Percentiles rank a stretch among this genome's conserved stretches.
Conservation (phyloP, 1,140 invertebrate genomes). For the Meloidogyne exigua region DNA sequence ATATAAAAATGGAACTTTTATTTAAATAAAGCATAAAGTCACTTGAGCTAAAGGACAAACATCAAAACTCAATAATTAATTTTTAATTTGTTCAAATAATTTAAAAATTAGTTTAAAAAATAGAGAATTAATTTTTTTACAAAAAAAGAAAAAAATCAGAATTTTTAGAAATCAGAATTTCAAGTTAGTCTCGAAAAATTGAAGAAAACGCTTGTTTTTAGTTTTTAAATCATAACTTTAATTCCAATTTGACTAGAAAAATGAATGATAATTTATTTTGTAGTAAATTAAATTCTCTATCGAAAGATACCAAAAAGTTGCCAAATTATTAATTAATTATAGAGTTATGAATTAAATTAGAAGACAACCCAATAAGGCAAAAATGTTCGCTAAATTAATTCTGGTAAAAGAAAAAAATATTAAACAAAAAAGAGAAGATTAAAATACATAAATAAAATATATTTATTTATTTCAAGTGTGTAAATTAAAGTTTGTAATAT, state of each 20-base stretch:
- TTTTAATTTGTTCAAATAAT: neutral
- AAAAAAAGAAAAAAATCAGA: neutral
- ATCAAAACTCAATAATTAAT: slow-evolving; percentile 8
- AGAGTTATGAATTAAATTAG: neutral
- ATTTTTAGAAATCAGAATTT: neutral
- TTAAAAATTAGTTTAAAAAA: neutral
- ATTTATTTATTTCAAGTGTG: neutral
- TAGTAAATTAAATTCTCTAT: neutral
- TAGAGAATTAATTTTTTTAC: neutral
- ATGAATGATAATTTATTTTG: neutral
- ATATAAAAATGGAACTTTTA: neutral
- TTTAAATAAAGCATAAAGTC: neutral
- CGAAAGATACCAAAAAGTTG: neutral
- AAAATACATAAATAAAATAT: slow-evolving; percentile 3
- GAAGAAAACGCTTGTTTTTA: neutral
- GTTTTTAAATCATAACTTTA: neutral
- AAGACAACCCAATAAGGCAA: neutral
- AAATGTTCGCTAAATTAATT: neutral
- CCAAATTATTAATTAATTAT: neutral
- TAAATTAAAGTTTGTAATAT: neutral
- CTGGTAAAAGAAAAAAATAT: neutral
- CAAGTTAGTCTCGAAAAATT: neutral
- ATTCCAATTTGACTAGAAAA: no score
- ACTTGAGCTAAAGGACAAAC: neutral
- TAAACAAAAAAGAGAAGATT: neutral